phyloP scores from a whole-genome alignment of 1,140 invertebrate genomes.

The Drosophila mauritiana region DNA sequence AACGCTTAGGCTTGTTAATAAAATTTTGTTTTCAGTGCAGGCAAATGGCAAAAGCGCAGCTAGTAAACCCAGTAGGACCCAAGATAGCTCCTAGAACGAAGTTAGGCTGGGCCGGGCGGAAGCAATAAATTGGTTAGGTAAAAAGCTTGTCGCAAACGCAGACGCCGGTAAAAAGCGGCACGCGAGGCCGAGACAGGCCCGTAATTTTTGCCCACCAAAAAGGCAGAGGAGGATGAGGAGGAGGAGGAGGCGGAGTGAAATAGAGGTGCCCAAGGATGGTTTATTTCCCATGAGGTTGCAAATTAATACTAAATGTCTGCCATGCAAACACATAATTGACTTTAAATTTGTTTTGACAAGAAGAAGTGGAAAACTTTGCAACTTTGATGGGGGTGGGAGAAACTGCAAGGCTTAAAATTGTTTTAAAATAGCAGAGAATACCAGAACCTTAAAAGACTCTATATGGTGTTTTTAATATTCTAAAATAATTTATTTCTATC shows the following conservation, averaged over 20 bases:
- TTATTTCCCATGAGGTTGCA: conserved; percentile 58
- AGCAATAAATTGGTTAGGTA: conserved; percentile 81
- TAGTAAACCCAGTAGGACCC: conserved; percentile 24
- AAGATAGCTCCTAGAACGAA: conserved; percentile 31
- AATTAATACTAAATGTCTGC: conserved; percentile 65
- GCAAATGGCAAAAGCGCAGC: conserved; percentile 19
- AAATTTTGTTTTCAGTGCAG: background rate
- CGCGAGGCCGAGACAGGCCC: conserved; percentile 58
- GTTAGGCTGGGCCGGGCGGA: conserved; percentile 45
- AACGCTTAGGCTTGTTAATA: background rate
- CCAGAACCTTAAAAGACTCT: background rate
- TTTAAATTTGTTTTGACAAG: conserved; percentile 40
- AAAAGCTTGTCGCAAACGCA: conserved; percentile 78
- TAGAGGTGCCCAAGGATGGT: conserved; percentile 27
- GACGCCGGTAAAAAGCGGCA: conserved; percentile 68
- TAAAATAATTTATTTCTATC: no score
- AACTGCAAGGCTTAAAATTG: conserved; percentile 1
- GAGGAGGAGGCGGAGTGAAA: background rate
- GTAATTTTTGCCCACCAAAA: conserved; percentile 46
- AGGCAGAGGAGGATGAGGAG: no score
- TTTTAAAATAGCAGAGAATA: background rate
- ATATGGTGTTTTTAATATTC: background rate
- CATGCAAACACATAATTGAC: conserved; percentile 45
- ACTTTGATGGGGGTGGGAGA: background rate
- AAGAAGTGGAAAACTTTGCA: conserved; percentile 9